Evolutionary conservation across 1,140 invertebrate species (phyloP).

Genomic region (Lepidurus apus): DNA sequence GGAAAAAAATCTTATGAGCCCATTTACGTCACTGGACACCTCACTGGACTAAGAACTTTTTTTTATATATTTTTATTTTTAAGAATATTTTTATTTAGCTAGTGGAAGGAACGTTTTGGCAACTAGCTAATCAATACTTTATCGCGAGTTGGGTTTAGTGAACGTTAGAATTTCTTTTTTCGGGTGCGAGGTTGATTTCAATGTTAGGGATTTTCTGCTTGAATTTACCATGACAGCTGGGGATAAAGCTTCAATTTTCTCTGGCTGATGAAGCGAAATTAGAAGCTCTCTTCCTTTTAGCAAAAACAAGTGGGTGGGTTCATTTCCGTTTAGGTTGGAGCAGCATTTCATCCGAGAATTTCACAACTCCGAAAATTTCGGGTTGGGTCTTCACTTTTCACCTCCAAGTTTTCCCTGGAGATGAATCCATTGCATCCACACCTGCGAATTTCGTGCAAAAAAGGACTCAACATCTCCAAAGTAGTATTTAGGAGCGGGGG

Average conservation of each 20-base stretch:
- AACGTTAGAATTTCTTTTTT: too few relatives aligned
- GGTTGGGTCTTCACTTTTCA: neutral
- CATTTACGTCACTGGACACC: too few relatives aligned
- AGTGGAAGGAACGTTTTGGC: too few relatives aligned
- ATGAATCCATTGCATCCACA: neutral
- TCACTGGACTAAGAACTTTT: too few relatives aligned
- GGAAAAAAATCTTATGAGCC: too few relatives aligned
- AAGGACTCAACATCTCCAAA: neutral
- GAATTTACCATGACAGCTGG: neutral
- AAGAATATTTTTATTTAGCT: too few relatives aligned
- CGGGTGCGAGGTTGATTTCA: too few relatives aligned
- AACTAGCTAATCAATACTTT: too few relatives aligned
- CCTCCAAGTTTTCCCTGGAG: neutral
- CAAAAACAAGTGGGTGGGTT: too few relatives aligned
- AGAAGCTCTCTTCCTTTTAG: neutral
- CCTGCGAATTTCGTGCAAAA: neutral
- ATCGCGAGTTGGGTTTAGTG: too few relatives aligned
- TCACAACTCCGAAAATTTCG: neutral
- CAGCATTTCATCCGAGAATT: constrained; percentile 2
- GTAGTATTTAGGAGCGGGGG: neutral
- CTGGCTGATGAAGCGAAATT: neutral
- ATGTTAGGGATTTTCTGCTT: too few relatives aligned
- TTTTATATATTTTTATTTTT: too few relatives aligned
- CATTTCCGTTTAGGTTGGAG: neutral
- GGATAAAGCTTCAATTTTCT: neutral